Evolutionary conservation across 2,113 vertebrate species (phyloP), one percentile per base, ranked within the genome.

Genomic region (Butorides virescens): DNA sequence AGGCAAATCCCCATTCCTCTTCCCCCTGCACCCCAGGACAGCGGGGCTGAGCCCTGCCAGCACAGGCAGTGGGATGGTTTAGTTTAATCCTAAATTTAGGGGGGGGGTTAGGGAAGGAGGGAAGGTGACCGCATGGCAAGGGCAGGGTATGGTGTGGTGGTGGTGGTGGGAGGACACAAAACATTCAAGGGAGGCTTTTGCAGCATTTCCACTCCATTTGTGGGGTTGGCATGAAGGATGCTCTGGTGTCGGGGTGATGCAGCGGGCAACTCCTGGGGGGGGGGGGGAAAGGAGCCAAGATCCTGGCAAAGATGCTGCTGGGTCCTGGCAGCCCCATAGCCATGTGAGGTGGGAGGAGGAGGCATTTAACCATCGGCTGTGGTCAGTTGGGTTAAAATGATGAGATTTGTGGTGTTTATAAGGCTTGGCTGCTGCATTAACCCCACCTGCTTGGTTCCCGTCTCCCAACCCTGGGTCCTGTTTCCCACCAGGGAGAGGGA

Each of bases 211-310:
- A 30, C 34, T 32, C 42, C 3, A 1, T 50, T 63, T 6, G 26
- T 44, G 66, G 70, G 4, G 1, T 15, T 56, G 42, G 15, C 61
- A 34, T 3, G 3, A 83, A 62, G 72, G 72, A 75, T 15, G 7
- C 37, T 37, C 46, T 29, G 59, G 27, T 5, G 2, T 7, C 1
- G 1, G 8, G 26, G 20, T 46, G 44, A 86, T 2, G 0, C 8
- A 2, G 16, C 1, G 1, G 36, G 53, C 17, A 25, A 4, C 15
- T 58, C 14, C 29, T 1, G 4, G 23, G 8, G 4, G 52, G 17
- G n/a, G 8, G 5, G 50, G 7, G 6, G 3, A 20, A 50, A 22
- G 21, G 34, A 63, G 34, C 13, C 25, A n/a, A 82, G 29, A 59
- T 5, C 34, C n/a, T 32, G 25, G 32, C 22, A n/a, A 34, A 67